Evolutionary conservation across 2,888 invertebrate genomes (phyloP), one percentile per base, ranked within the genome.

Genomic region (Dascillus cervinus): DNA sequence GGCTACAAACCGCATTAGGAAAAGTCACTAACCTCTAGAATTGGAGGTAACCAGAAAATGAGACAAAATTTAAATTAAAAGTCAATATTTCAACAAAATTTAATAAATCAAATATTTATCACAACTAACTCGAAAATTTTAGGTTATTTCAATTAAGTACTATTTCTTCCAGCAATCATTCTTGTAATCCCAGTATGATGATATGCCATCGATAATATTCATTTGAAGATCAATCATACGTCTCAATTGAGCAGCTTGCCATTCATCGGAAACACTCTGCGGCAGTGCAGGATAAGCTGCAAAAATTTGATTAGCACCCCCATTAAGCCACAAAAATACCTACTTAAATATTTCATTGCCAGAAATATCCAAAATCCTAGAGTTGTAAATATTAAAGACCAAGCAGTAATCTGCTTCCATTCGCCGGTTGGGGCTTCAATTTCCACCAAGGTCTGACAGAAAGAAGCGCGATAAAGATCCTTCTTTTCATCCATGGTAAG

Each of bases 151-250:
- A n/a, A n/a, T n/a, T n/a, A n/a, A n/a, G n/a, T n/a, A 22, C 9
- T 8, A 62, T 44, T 65, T 63, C 57, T 81, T 82, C 80, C 80
- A 82, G 41, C 70, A 62, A 41, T 73, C 69, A 58, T 79, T 81
- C 54, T 81, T 79, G 52, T 80, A 82, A 55, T 82, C 82, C 71
- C 75, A 82, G 52, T 76, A 67, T 24, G 77, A 75, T 4, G 76
- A 54, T 20, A 78, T 52, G 44, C 82, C 82, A 41, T 71, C 66
- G 31, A 81, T 59, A 4, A 73, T 72, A 47, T 77, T 75, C 22
- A 69, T 60, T 46, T 70, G 60, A 38, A 74, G 58, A 45, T 70
- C 72, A 37, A 82, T 62, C 66, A 76, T 75, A 44, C 70, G 63
- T 54, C 75, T 66, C 35, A 81, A 54, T 53, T 73, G 71, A n/a